These are phyloP conservation scores for Streptopelia turtur DNA, from an alignment of 2,797 vertebrate genomes.

Conservation along the genomic window DNA sequence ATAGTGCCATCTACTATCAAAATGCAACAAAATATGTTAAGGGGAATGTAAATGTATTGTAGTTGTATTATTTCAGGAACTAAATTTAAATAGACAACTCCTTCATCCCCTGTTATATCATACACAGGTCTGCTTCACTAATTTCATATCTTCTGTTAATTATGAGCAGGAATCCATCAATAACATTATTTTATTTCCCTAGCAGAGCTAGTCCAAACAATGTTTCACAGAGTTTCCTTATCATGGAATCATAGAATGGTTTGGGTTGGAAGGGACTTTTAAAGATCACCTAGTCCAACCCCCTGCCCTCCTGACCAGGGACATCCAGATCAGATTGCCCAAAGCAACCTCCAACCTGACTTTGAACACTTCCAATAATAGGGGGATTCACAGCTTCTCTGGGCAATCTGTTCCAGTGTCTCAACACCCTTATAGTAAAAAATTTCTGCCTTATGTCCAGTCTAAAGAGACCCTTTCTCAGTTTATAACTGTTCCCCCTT, in stretches of 20 bases:
- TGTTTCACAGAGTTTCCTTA: neutral
- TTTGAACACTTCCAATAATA: neutral
- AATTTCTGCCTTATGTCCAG: neutral
- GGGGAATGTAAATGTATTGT: neutral
- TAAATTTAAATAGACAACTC: neutral
- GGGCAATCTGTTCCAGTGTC: neutral
- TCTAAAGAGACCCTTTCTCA: neutral
- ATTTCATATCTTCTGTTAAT: neutral
- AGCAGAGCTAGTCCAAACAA: neutral
- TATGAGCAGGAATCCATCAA: neutral
- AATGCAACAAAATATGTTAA: neutral
- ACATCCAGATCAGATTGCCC: neutral
- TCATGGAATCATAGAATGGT: neutral
- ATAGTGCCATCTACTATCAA: neutral
- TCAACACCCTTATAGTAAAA: neutral
- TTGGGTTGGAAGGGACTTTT: neutral
- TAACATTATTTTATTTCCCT: neutral
- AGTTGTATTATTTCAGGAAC: neutral
- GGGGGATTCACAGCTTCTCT: neutral
- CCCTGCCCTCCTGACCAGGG: fast-evolving
- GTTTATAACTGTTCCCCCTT: neutral
- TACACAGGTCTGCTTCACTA: neutral
- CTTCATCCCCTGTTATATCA: neutral
- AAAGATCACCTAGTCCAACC: neutral
- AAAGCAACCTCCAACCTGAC: neutral